phyloP scores from a whole-genome alignment of 2,797 vertebrate genomes.

The Tapera naevia region DNA sequence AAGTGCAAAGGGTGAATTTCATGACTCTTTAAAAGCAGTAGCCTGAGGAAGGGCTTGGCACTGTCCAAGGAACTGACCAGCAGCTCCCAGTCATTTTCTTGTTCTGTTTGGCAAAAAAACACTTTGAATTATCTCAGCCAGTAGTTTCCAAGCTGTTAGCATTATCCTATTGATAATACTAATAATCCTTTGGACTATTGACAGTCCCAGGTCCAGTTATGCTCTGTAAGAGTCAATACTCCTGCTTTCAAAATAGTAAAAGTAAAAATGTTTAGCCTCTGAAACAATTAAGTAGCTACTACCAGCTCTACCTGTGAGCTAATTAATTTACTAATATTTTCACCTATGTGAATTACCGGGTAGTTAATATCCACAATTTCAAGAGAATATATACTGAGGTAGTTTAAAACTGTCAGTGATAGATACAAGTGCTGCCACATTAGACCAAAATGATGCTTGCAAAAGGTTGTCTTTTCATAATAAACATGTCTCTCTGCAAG shows the following conservation, averaged over 20 bases:
- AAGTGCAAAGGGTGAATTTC: not conserved
- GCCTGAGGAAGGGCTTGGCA: not conserved
- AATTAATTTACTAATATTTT: not conserved
- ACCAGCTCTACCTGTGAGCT: not conserved
- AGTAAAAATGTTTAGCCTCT: not conserved
- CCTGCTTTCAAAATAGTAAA: not conserved
- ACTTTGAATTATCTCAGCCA: not conserved
- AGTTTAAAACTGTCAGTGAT: not conserved
- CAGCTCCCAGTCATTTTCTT: not conserved
- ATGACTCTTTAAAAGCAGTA: fast-evolving
- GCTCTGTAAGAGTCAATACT: not conserved
- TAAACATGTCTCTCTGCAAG: not conserved
- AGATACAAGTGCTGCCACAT: fast-evolving
- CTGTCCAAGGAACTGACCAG: not conserved
- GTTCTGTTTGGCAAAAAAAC: not conserved
- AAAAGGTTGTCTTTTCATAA: not conserved
- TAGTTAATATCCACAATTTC: not conserved
- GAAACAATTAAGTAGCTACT: not conserved
- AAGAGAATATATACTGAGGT: not conserved
- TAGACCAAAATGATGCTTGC: not conserved
- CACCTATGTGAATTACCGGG: not conserved
- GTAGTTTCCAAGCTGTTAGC: not conserved
- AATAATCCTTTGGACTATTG: not conserved
- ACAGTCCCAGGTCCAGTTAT: not conserved
- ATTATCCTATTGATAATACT: not conserved